Evolutionary conservation across 2,888 invertebrate species (phyloP), one percentile per base, ranked within the genome.

Genomic region (Conus canariensis): DNA sequence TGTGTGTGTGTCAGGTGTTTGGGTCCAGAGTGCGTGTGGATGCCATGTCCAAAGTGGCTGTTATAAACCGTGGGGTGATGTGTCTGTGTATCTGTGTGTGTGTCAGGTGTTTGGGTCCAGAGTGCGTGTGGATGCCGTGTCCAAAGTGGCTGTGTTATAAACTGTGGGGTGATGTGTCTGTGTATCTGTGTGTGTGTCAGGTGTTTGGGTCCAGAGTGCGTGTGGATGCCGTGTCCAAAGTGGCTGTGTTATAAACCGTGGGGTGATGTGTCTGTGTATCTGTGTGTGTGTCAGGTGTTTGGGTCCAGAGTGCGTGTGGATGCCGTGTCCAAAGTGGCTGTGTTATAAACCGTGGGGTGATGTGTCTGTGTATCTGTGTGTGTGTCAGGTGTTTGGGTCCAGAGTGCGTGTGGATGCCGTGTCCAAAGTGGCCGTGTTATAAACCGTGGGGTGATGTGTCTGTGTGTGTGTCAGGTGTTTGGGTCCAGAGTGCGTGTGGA

Each of bases 121-220:
- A 93, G 99, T 97, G 30, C 95, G 96, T 88, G 97, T 97, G 12
- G 97, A 97, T 94, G 97, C 97, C 9, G 96, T 97, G n/a, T 96
- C 97, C 14, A 97, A 99, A 96, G 98, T 99, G 92, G 99, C 99
- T 30, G 30, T 1, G 2, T 30, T 0, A 1, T 30, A 30, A 1
- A 30, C 30, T 2, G 2, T 30, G 30, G 30, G 30, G 30, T 30
- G 30, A 30, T 30, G 30, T 30, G 30, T 30, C 30, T 30, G 30
- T 30, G 30, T 30, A 30, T 0, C 30, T 30, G 30, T 19, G 19
- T 70, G 70, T 74, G 70, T 74, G 22, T 4, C 30, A 96, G 96
- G 96, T 99, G 56, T 99, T 99, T 97, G 99, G 99, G 85, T 99
- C 99, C 82, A 98, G 98, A 93, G 99, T 97, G 45, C 4, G 4